Evolutionary conservation across 1,140 invertebrate species (phyloP).

Genomic region (Myzus persicae): DNA sequence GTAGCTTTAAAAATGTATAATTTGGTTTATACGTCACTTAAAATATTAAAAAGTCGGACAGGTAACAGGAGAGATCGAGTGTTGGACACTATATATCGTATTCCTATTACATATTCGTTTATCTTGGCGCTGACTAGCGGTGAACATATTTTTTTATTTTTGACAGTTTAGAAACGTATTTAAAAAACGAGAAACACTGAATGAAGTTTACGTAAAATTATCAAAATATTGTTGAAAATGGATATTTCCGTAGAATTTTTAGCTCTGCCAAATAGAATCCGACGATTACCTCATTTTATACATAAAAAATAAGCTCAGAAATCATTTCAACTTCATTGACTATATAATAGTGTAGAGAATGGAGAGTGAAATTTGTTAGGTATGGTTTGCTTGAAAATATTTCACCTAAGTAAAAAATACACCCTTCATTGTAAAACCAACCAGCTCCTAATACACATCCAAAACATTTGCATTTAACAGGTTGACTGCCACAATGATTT

Average conservation of each 20-base stretch:
- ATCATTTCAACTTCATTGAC: neutral
- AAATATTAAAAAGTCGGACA: neutral
- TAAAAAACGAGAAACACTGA: neutral
- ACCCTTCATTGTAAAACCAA: neutral
- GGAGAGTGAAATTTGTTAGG: neutral
- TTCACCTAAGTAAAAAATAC: neutral
- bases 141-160: neutral
- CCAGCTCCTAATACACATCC: no score
- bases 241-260: neutral
- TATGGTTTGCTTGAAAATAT: neutral
- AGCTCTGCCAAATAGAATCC: neutral
- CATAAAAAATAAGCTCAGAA: neutral
- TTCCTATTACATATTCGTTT: neutral
- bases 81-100: neutral
- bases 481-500: no score
- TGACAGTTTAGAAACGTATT: neutral
- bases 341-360: neutral
- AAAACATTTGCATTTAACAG: no score
- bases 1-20: constrained; percentile 3
- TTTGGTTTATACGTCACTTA: neutral
- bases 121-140: neutral
- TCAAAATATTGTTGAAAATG: neutral
- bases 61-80: neutral
- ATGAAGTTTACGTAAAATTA: neutral
- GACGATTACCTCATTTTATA: no score